Base-by-base conservation (phyloP, 2,797 vertebrate genomes). In the Mallotus villosus region DNA sequence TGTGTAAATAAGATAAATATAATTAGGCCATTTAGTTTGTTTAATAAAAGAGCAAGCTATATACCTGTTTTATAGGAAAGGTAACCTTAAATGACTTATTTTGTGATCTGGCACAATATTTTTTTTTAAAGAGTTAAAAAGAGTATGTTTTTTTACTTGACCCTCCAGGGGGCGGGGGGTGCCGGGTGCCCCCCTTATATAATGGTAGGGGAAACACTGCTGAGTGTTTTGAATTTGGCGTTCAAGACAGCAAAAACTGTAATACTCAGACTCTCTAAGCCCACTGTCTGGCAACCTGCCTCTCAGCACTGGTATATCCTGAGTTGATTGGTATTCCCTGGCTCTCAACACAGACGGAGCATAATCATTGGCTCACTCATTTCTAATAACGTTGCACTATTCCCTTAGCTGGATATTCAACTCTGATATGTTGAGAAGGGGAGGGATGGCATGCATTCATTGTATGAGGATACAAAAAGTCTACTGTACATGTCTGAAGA, bases 281-380 rank as follows among this genome's bases (percentile, higher is more conserved):
- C 82, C 72, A 70, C 75, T 75, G 74, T 63, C 78, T 75, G 79
- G 64, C 76, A 71, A 70, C 81, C 79, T 46, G 41, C 76, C 68
- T 49, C 41, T 74, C 71, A 65, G 74, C 67, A 71, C 74, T 81
- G 70, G 70, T 27, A 24, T 32, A 69, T 79, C 67, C 71, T 74
- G 57, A 68, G 74, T 67, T 63, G 64, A 74, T 77, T 78, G 79
- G 68, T 80, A 81, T 71, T 77, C 72, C 27, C 73, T 65, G 72
- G 68, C 81, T 78, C 51, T 58, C 65, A 21, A 67, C 79, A 63
- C 21, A 5, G 11, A 67, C 73, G 61, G 72, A 74, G 55, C 51
- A 78, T 75, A 76, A 80, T 75, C 61, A 32, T 70, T 24, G 27
- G 77, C 74, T 83, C 67, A 24, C 65, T 71, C 73, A 58, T 49